phyloP scores from a whole-genome alignment of 1,140 invertebrate species.

The Cydia strobilella region DNA sequence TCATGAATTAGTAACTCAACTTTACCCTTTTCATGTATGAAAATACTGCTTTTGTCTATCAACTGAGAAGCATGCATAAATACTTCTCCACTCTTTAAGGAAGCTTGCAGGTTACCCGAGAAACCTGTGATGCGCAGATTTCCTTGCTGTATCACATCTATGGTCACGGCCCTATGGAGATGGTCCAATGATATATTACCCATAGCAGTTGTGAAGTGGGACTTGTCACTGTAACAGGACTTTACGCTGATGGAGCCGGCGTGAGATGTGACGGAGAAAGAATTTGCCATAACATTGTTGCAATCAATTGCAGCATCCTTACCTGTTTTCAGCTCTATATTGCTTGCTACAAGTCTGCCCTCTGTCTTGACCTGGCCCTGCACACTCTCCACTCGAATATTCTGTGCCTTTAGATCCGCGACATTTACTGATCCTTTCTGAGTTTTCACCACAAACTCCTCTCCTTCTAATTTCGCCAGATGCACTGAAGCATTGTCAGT shows the following conservation, averaged over 20 bases:
- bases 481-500: constrained; percentile 71
- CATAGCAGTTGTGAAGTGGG: constrained; percentile 73
- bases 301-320: constrained; percentile 62
- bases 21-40: constrained; percentile 78
- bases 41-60: constrained; percentile 76
- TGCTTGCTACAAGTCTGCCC: constrained; percentile 68
- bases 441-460: constrained; percentile 73
- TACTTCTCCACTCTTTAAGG: constrained; percentile 75
- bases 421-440: constrained; percentile 68
- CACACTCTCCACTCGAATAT: constrained; percentile 68
- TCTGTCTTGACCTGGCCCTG: constrained; percentile 66
- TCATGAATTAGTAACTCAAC: constrained; percentile 72
- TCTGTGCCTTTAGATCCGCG: constrained; percentile 68
- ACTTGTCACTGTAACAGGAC: constrained; percentile 77
- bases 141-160: constrained; percentile 76
- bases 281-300: constrained; percentile 73
- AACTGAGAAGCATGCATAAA: constrained; percentile 75
- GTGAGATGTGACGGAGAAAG: constrained; percentile 66
- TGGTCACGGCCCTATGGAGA: constrained; percentile 68
- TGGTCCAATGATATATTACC: constrained; percentile 71
- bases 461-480: constrained; percentile 68
- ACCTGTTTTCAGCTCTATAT: constrained; percentile 74
- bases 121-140: constrained; percentile 75
- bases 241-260: constrained; percentile 71
- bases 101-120: constrained; percentile 72